These are phyloP conservation scores for Macquaria ambigua DNA, from an alignment of 2,113 vertebrate species.

Conservation along the genomic window DNA sequence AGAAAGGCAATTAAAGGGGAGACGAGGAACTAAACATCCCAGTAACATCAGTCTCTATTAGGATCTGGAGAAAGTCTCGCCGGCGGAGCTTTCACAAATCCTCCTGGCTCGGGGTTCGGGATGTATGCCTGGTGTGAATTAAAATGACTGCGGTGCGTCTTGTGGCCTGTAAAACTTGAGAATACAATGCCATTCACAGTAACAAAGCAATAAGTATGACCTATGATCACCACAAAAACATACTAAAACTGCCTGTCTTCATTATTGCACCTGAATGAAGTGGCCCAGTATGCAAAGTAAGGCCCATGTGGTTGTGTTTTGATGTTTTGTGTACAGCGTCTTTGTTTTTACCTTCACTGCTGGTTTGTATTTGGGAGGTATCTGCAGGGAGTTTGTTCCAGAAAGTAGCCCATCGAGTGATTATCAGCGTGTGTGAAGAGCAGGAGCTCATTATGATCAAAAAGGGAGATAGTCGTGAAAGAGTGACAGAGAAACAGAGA, in stretches of 20 bases:
- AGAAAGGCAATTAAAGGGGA: constrained; percentile 55
- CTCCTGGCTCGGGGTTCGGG: constrained; percentile 16
- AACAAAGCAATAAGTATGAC: constrained; percentile 2
- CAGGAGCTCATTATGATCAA: constrained; percentile 18
- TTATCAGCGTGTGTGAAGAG: not conserved
- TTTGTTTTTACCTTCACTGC: not conserved
- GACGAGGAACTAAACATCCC: constrained; percentile 55
- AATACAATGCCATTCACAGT: not conserved
- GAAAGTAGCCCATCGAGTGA: constrained; percentile 2
- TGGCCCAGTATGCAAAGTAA: not conserved
- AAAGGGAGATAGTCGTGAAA: constrained; percentile 18
- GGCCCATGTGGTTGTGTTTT: constrained; percentile 11
- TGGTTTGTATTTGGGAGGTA: constrained; percentile 14
- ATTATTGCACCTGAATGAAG: constrained; percentile 19
- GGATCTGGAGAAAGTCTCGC: constrained; percentile 27
- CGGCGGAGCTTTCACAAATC: constrained; percentile 32
- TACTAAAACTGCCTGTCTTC: not conserved
- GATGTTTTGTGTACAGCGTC: not conserved
- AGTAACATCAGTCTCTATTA: constrained; percentile 51
- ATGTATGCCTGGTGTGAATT: constrained; percentile 31
- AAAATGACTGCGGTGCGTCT: constrained; percentile 34
- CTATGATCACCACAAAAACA: constrained; percentile 3
- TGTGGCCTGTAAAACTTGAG: not conserved
- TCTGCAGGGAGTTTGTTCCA: constrained; percentile 21
- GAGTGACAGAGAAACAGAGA: not conserved